Conservation (phyloP, 2,113 vertebrate species). For the Ptilonorhynchus violaceus region DNA sequence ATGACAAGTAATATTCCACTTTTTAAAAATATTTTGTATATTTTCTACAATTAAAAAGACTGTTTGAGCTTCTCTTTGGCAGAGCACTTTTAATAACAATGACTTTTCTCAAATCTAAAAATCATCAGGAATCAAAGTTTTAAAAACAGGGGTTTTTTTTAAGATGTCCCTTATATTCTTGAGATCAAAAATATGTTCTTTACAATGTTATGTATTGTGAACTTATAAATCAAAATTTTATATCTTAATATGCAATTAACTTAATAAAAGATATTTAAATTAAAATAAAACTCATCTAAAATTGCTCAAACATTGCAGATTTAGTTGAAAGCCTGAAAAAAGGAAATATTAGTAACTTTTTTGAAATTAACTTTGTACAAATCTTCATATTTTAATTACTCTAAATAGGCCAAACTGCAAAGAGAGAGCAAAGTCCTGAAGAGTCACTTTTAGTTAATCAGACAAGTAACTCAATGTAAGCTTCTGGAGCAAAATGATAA, state of each 20-base stretch:
- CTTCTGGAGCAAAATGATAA: background rate
- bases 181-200: background rate
- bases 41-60: background rate
- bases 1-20: background rate
- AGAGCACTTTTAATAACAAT: background rate
- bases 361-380: background rate
- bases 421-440: background rate
- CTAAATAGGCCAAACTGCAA: background rate
- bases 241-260: background rate
- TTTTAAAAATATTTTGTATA: background rate
- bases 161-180: background rate
- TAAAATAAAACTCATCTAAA: background rate
- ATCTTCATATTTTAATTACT: background rate
- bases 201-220: background rate
- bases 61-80: background rate
- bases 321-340: background rate
- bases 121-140: background rate
- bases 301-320: background rate
- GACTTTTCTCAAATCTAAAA: background rate
- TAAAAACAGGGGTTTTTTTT: fast-evolving
- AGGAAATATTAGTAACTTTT: background rate
- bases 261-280: background rate
- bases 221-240: background rate
- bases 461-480: background rate
- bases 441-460: background rate